Base-by-base conservation (phyloP, 2,797 vertebrate species). In the Pantherophis alleghaniensis region DNA sequence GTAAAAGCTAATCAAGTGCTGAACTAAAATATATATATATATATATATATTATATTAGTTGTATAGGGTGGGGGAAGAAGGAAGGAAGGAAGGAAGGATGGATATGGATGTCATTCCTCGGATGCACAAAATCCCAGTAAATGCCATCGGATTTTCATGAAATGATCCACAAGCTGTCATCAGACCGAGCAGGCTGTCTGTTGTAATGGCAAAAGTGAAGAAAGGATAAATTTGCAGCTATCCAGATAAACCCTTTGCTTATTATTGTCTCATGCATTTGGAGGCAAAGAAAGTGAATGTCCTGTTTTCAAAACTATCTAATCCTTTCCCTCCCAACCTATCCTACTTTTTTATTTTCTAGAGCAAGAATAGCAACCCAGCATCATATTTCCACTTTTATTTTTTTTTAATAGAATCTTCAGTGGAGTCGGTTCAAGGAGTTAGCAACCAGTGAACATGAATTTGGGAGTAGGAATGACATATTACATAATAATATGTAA, bases 1-100 rank as follows among this genome's bases (percentile, higher is more conserved):
- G 99, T 99, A 97, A 94, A 90, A 32, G 32, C 20, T 7, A 3
- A 51, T 55, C n/a, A 5, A 2, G 2, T 14, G 5, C 42, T 3
- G 5, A n/a, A 7, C 16, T 26, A 4, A 18, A 86, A 28, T 9
- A 18, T 2, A 37, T 10, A 53, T 53, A 53, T 7, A 28, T 9
- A 18, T 2, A 37, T 10, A 53, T 53, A 53, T 7, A 74, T 18
- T 3, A 0, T 79, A 42, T 22, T 42, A 22, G 69, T 37, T 7
- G 7, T 42, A 22, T 22, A 20, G 74, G 74, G 7, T 4, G 9
- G 32, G n/a, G 16, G 61, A 63, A 14, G 63, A 12, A 66, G 5
- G 28, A 4, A 66, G 28, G 63, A n/a, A 66, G 28, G 28, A 66
- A 14, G 63, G 28, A 32, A 18, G 66, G 6, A 74, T 12, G 11